These are phyloP conservation scores for Ophioderma brevispina DNA, from an alignment of 35 echinoderm and acorn worm genomes.

Conservation along the genomic window DNA sequence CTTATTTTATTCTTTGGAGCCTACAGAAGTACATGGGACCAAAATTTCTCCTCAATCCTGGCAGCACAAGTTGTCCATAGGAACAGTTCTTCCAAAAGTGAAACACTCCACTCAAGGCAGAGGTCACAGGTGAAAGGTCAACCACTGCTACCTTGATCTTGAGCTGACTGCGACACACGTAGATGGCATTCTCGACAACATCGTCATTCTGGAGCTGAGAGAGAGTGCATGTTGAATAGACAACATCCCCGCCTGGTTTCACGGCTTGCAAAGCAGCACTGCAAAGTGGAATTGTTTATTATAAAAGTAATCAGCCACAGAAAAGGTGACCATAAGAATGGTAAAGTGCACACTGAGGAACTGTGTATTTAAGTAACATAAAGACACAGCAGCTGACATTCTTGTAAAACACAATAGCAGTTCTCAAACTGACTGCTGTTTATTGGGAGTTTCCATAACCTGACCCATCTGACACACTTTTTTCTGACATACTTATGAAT, in stretches of 20 bases:
- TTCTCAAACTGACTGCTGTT: too few relatives aligned
- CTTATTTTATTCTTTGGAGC: slow-evolving; percentile 11
- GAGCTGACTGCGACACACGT: slow-evolving; percentile 43
- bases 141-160: slow-evolving; percentile 56
- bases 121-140: slow-evolving; percentile 87
- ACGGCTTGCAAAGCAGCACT: slow-evolving; percentile 85
- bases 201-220: slow-evolving; percentile 89
- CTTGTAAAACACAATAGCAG: too few relatives aligned
- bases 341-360: too few relatives aligned
- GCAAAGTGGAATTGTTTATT: too few relatives aligned
- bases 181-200: slow-evolving; percentile 72
- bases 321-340: too few relatives aligned
- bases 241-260: slow-evolving; percentile 84
- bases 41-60: slow-evolving; percentile 73
- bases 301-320: too few relatives aligned
- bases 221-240: slow-evolving; percentile 92
- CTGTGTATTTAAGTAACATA: too few relatives aligned
- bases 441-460: too few relatives aligned
- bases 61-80: slow-evolving; percentile 88
- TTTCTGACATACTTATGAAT: too few relatives aligned
- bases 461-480: too few relatives aligned
- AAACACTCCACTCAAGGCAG: slow-evolving; percentile 48
- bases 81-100: slow-evolving; percentile 46
- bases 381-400: too few relatives aligned
- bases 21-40: slow-evolving; percentile 96